Base-by-base conservation (phyloP, 1,140 invertebrate genomes). In the Whitmania pigra region DNA sequence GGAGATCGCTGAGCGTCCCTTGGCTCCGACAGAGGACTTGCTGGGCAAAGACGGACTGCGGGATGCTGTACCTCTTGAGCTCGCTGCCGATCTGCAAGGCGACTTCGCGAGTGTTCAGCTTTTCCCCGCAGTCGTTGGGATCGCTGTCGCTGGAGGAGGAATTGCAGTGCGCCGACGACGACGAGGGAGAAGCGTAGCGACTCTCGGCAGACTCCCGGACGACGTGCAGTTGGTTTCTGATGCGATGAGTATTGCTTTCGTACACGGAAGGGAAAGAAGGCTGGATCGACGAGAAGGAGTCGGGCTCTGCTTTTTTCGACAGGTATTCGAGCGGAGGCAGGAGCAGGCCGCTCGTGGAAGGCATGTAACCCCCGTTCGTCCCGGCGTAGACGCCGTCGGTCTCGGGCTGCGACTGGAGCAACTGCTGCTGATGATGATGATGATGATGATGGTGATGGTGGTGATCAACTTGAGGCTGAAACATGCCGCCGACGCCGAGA, bases 21-120 rank as follows among this genome's bases (percentile, higher is more conserved):
- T 99, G 96, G 67, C 94, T 97, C 70, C 96, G 87, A 83, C 96
- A 99, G 31, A 99, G 85, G 40, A 99, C 95, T 76, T 94, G 87
- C 84, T 99, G 95, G 43, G 96, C 96, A 83, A 99, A 99, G 78
- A 99, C 97, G 67, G 96, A 96, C 83, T 99, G 96, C 31, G 96
- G 96, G 83, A 99, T 99, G 82, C 92, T 95, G 85, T 99, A 99
- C 77, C 96, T 87, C 84, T 99, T 99, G 71, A 99, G 85, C 84
- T 99, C 96, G 40, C 94, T 93, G 80, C 93, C 96, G 80, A 99
- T 99, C 79, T 93, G 87, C 83, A 97, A 94, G 55, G 96, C 96
- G 78, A 99, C 83, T 80, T 99, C 95, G 84, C 98, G 97, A 18
- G 96, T 99, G 86, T 99, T 98, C 78, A 99, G 95, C 83, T 98